Percentiles rank a stretch among this genome's conserved stretches.
These are phyloP conservation scores for Oreochromis aureus DNA, from an alignment of 2,113 vertebrate genomes.

Conservation along the genomic window DNA sequence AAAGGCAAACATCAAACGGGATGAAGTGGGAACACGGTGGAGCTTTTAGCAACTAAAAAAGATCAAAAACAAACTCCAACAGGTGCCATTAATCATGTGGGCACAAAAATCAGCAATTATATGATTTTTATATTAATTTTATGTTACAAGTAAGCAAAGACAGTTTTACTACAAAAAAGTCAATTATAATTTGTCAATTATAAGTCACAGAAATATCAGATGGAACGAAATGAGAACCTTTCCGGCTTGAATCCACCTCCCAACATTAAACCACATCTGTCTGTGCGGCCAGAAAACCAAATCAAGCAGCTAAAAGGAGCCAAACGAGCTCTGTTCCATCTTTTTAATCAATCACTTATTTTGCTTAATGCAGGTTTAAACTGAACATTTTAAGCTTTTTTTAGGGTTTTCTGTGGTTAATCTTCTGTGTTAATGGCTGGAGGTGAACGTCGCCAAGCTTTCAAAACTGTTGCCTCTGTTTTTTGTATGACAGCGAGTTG, in stretches of 20 bases:
- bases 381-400: not conserved
- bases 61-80: not conserved
- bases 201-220: not conserved
- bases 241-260: not conserved
- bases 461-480: conserved; percentile 4
- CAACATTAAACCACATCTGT: not conserved
- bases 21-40: not conserved
- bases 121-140: not conserved
- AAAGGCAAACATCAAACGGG: not conserved
- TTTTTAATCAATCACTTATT: not conserved
- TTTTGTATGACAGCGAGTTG: not conserved
- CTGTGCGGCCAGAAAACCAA: not conserved
- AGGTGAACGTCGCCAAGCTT: not conserved
- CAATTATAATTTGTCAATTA: not conserved
- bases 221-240: not conserved
- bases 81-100: not conserved
- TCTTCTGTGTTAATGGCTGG: not conserved
- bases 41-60: not conserved
- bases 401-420: accelerated
- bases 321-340: not conserved
- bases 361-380: not conserved
- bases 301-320: not conserved
- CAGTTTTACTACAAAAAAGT: not conserved
- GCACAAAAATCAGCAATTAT: accelerated
- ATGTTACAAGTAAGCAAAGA: not conserved